Conservation (phyloP, 2,113 vertebrate species). For the Notarius quadriscutis region DNA sequence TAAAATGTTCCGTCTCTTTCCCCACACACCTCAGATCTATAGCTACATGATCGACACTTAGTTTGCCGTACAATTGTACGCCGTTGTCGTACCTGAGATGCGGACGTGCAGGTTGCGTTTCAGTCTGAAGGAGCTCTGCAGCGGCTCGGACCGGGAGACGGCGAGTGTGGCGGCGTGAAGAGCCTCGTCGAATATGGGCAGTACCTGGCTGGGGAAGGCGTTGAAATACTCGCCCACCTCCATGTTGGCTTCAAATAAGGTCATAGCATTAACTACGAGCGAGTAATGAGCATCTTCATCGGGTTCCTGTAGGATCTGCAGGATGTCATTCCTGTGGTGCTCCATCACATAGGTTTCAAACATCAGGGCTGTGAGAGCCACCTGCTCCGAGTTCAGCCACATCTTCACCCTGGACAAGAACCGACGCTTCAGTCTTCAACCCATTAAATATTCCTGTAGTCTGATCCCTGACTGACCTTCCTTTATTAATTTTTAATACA, state of each 20-base stretch:
- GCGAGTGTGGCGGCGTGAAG: constrained; percentile 73
- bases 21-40: neutral
- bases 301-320: constrained; percentile 71
- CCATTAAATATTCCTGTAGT: neutral
- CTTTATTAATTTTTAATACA: neutral
- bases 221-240: constrained; percentile 93
- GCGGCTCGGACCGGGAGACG: constrained; percentile 56
- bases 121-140: constrained; percentile 51
- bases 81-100: constrained; percentile 79
- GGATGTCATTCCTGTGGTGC: constrained; percentile 81
- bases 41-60: too few species aligned
- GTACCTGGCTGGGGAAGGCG: constrained; percentile 79
- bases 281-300: constrained; percentile 78
- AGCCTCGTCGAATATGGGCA: constrained; percentile 83
- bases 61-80: too few species aligned
- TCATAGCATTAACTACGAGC: constrained; percentile 89
- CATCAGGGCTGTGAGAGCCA: constrained; percentile 79
- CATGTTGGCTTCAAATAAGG: constrained; percentile 93
- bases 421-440: neutral
- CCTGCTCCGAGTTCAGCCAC: constrained; percentile 77
- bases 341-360: constrained; percentile 85
- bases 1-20: neutral
- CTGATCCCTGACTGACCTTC: neutral
- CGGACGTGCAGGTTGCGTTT: constrained; percentile 83
- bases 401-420: constrained; percentile 57